A percentile compares a stretch with the other conserved stretches of the same genome.
Evolutionary conservation across 2,888 invertebrate species (phyloP).

Genomic region (Eupithecia inturbata): DNA sequence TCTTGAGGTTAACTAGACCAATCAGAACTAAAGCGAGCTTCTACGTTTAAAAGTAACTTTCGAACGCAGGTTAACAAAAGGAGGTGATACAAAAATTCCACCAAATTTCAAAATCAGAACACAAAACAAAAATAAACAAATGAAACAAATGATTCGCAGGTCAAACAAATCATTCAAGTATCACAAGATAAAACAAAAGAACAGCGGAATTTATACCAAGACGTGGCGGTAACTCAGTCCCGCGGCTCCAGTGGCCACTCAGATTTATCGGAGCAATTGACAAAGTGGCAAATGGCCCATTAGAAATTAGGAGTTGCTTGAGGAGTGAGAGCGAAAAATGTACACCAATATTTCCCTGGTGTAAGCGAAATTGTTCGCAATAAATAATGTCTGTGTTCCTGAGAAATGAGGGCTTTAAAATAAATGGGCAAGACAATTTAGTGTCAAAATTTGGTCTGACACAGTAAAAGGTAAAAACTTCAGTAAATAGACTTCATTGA

Average conservation of each 20-base stretch:
- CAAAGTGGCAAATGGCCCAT: slow-evolving; percentile 85
- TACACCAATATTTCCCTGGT: slow-evolving; percentile 76
- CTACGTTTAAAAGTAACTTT: background rate
- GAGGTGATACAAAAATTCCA: background rate
- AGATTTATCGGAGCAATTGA: slow-evolving; percentile 84
- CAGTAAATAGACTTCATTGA: background rate
- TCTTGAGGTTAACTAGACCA: background rate
- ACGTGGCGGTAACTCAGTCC: slow-evolving; percentile 74
- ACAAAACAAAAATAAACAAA: slow-evolving; percentile 4
- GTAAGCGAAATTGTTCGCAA: slow-evolving; percentile 78
- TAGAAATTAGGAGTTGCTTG: slow-evolving; percentile 81
- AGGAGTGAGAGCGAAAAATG: slow-evolving; percentile 73
- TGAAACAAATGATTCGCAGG: slow-evolving; percentile 25
- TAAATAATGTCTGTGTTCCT: slow-evolving; percentile 71
- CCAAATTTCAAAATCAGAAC: slow-evolving; percentile 1
- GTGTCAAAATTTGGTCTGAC: slow-evolving; percentile 4
- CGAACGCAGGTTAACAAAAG: background rate
- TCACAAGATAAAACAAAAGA: slow-evolving; percentile 69
- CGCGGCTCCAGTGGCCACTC: slow-evolving; percentile 56
- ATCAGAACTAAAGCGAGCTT: background rate
- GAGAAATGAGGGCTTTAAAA: slow-evolving; percentile 49
- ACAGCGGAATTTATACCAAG: slow-evolving; percentile 73
- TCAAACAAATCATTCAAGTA: slow-evolving; percentile 32
- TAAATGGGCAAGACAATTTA: slow-evolving; percentile 19
- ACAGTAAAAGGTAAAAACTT: background rate